Evolutionary conservation across 1,140 invertebrate species (phyloP).

Genomic region (Piezodorus guildinii): DNA sequence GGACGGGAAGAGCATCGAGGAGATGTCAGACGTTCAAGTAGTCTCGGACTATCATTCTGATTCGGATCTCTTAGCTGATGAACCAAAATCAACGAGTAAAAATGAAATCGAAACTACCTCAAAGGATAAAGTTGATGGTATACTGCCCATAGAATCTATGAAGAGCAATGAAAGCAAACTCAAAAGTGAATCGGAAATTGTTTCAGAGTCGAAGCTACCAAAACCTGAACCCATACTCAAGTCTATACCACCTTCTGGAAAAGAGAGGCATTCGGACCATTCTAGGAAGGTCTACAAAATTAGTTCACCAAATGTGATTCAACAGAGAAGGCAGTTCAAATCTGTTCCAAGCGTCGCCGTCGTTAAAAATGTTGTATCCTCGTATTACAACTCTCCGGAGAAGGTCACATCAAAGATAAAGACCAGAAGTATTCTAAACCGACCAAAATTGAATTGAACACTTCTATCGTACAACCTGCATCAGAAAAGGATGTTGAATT

Average conservation of each 20-base stretch:
- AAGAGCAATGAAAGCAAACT: too few relatives aligned
- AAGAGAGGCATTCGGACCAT: too few relatives aligned
- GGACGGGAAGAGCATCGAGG: conserved; percentile 26
- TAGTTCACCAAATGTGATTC: too few relatives aligned
- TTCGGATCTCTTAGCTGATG: conserved; percentile 15
- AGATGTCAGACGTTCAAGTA: conserved; percentile 24
- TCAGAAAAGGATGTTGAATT: conserved; percentile 20
- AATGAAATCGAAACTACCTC: too few relatives aligned
- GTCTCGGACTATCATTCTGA: conserved; percentile 22
- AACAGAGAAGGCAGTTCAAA: not conserved
- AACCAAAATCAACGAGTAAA: not conserved
- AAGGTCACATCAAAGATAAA: not conserved
- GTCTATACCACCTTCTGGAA: too few relatives aligned
- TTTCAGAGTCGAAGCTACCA: too few relatives aligned
- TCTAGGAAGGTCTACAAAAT: too few relatives aligned
- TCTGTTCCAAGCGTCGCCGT: not conserved
- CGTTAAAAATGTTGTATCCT: conserved; percentile 12
- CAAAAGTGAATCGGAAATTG: too few relatives aligned
- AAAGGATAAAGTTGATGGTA: too few relatives aligned
- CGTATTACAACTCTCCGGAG: not conserved
- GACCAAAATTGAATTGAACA: not conserved
- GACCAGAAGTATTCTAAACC: not conserved
- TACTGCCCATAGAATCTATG: too few relatives aligned
- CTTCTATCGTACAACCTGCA: not conserved
- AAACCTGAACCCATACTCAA: too few relatives aligned